phyloP scores from a whole-genome alignment of 2,113 vertebrate genomes.

The Oryzias woworae region DNA sequence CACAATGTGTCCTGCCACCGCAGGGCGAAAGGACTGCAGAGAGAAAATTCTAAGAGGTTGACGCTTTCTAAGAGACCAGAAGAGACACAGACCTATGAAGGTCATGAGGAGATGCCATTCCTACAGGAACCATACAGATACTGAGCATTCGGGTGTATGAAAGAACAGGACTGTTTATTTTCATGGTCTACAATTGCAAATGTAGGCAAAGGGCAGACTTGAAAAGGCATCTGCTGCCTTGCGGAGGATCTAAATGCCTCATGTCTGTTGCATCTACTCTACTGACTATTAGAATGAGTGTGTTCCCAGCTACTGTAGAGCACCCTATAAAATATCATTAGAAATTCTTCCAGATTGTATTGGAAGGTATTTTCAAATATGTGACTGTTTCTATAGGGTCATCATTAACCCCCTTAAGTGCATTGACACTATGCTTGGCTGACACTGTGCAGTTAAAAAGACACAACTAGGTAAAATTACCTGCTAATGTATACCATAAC shows the following conservation, averaged over 20 bases:
- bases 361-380: constrained; percentile 74
- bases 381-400: constrained; percentile 76
- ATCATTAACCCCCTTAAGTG: constrained; percentile 77
- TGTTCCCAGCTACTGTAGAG: constrained; percentile 77
- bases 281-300: constrained; percentile 73
- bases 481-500: constrained; percentile 77
- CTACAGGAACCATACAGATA: constrained; percentile 73
- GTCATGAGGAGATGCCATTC: constrained; percentile 66
- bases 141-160: constrained; percentile 60
- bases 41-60: constrained; percentile 62
- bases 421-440: constrained; percentile 78
- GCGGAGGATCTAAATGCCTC: constrained; percentile 41
- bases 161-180: constrained; percentile 28
- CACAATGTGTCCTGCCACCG: constrained; percentile 78
- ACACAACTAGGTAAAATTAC: constrained; percentile 75
- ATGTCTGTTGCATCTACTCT: constrained; percentile 64
- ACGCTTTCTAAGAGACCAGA: constrained; percentile 66
- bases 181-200: constrained; percentile 42
- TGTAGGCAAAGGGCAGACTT: constrained; percentile 52
- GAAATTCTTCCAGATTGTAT: constrained; percentile 72
- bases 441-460: constrained; percentile 78
- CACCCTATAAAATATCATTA: constrained; percentile 66
- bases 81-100: constrained; percentile 61
- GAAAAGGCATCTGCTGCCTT: constrained; percentile 50
- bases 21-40: constrained; percentile 67